Percentiles rank a stretch among this genome's conserved stretches.
phyloP scores from a whole-genome alignment of 2,113 vertebrate species.

The Rhombomys opimus region DNA sequence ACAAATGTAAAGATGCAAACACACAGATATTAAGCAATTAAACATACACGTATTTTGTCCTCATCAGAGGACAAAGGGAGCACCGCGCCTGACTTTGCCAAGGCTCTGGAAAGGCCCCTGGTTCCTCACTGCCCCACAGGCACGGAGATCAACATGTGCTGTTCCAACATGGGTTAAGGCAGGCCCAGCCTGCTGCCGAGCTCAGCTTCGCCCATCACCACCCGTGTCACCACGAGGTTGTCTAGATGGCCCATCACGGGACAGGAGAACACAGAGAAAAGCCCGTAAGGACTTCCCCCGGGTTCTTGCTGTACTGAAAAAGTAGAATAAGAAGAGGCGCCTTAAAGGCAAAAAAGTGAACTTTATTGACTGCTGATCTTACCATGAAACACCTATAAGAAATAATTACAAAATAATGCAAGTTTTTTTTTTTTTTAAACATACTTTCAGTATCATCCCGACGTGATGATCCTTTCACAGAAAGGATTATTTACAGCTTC shows the following conservation, averaged over 20 bases:
- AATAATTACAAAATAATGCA: slow-evolving; percentile 86
- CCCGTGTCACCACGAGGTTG: background rate
- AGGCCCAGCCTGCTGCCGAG: rapidly evolving
- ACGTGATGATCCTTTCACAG: slow-evolving; percentile 93
- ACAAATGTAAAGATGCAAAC: background rate
- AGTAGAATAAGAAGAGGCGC: slow-evolving; percentile 40
- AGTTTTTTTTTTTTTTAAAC: slow-evolving; percentile 69
- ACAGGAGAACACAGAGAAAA: background rate
- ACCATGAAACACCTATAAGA: slow-evolving; percentile 90
- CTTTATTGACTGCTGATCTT: slow-evolving; percentile 91
- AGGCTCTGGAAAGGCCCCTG: background rate
- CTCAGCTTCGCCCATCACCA: background rate
- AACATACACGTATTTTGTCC: background rate
- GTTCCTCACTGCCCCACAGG: background rate
- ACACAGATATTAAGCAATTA: too few relatives aligned
- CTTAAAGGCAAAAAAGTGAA: slow-evolving; percentile 87
- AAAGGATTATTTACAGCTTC: slow-evolving; percentile 90
- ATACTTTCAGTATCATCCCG: slow-evolving; percentile 74
- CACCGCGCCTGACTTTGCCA: background rate
- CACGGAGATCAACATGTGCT: background rate
- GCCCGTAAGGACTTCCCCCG: background rate
- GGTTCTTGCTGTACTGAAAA: background rate
- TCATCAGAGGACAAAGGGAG: background rate
- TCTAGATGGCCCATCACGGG: background rate
- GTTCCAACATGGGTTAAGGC: rapidly evolving